Evolutionary conservation across 2,113 vertebrate genomes (phyloP).

Genomic region (Dicaeum eximium): DNA sequence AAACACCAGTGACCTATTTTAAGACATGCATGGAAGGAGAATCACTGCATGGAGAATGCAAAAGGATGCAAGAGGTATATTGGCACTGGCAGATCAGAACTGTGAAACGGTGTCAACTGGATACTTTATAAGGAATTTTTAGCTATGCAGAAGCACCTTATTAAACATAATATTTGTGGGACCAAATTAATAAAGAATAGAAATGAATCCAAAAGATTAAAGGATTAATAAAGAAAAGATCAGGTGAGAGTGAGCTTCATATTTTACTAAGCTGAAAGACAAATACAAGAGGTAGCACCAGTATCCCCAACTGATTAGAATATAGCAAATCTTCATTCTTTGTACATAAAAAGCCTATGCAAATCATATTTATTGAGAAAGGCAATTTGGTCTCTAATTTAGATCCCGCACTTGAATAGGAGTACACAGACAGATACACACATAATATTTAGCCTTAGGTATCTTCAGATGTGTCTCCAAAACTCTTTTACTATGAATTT

Average conservation of each 20-base stretch:
- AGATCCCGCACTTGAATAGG: neutral
- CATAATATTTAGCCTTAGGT: neutral
- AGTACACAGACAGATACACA: neutral
- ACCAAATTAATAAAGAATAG: neutral
- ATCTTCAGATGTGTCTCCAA: neutral
- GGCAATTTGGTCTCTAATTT: neutral
- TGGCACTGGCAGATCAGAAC: neutral
- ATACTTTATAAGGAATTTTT: neutral
- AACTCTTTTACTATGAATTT: neutral
- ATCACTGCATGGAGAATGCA: neutral
- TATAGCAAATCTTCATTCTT: neutral
- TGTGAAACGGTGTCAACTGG: neutral
- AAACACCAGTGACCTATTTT: constrained; percentile 44
- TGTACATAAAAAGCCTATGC: neutral
- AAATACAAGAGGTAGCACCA: neutral
- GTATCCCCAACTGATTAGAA: neutral
- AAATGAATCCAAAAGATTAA: neutral
- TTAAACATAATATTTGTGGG: neutral
- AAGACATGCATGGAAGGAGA: neutral
- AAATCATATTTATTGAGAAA: neutral
- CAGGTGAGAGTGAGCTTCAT: neutral
- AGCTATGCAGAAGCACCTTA: neutral
- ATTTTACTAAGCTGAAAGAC: neutral
- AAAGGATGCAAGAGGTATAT: neutral
- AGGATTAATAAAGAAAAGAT: neutral